A percentile compares a stretch with the other conserved stretches of the same genome.
These are phyloP conservation scores for Crocallis elinguaria DNA, from an alignment of 2,888 invertebrate species.

Conservation along the genomic window DNA sequence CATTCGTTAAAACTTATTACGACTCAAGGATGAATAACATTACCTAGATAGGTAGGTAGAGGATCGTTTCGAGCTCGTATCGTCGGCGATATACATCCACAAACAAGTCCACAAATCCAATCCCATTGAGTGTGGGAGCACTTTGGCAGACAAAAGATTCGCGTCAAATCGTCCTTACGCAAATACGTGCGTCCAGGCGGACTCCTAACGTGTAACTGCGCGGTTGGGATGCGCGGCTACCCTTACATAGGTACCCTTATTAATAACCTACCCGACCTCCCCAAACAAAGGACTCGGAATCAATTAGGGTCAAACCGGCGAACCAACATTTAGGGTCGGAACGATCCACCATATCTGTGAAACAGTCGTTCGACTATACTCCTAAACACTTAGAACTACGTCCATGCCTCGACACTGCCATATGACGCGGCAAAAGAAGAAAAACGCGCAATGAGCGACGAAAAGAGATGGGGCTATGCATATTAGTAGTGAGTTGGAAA, in stretches of 20 bases:
- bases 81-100: constrained; percentile 40
- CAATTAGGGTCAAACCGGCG: constrained; percentile 66
- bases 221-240: constrained; percentile 73
- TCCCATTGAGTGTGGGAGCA: constrained; percentile 56
- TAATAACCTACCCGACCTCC: constrained; percentile 69
- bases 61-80: constrained; percentile 28
- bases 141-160: constrained; percentile 69
- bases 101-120: constrained; percentile 47
- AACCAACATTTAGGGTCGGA: constrained; percentile 45
- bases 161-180: constrained; percentile 57
- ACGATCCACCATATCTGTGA: constrained; percentile 46
- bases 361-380: constrained; percentile 55
- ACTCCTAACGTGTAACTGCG: constrained; percentile 70
- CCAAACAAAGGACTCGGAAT: constrained; percentile 77
- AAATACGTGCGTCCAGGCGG: constrained; percentile 72
- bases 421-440: constrained; percentile 84
- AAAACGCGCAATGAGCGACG: constrained; percentile 81
- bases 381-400: constrained; percentile 66
- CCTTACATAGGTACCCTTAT: constrained; percentile 63
- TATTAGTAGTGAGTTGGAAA: constrained; percentile 65
- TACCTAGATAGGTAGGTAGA: constrained; percentile 36
- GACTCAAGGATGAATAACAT: constrained; percentile 28
- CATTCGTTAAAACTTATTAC: constrained; percentile 20
- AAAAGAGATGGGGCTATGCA: constrained; percentile 71
- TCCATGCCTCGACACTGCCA: constrained; percentile 72